These are phyloP conservation scores for Grammomys surdaster DNA, from an alignment of 2,113 vertebrate genomes.

Conservation along the genomic window DNA sequence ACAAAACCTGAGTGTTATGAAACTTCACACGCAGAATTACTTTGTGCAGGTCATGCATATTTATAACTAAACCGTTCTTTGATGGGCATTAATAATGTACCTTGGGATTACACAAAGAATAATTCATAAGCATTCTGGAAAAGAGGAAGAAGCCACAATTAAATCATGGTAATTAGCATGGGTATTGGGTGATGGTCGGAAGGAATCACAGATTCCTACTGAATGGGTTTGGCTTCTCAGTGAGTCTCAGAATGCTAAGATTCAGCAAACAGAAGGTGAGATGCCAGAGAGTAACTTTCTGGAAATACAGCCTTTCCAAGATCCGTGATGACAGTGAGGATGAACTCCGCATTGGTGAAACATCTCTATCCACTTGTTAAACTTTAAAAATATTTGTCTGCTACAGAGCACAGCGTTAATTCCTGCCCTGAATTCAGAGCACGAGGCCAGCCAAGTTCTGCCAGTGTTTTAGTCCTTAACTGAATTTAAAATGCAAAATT, in stretches of 20 bases:
- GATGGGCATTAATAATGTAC: conserved; percentile 82
- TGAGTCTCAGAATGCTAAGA: conserved; percentile 53
- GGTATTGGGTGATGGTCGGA: conserved; percentile 79
- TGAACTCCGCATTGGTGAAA: conserved; percentile 31
- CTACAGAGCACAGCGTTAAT: not conserved
- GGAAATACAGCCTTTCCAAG: conserved; percentile 56
- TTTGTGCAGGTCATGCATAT: conserved; percentile 83
- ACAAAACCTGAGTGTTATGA: conserved; percentile 79
- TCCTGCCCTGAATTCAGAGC: conserved; percentile 25
- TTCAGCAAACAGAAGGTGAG: conserved; percentile 38
- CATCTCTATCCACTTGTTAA: conserved; percentile 46
- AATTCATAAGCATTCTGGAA: conserved; percentile 84
- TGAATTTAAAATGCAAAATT: conserved; percentile 63
- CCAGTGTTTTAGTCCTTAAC: conserved; percentile 41
- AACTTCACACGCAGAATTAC: conserved; percentile 81
- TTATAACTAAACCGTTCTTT: conserved; percentile 81
- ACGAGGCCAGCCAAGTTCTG: conserved; percentile 32
- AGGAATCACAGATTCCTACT: conserved; percentile 73
- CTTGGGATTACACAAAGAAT: conserved; percentile 80
- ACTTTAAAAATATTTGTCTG: conserved; percentile 36
- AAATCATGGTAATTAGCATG: conserved; percentile 84
- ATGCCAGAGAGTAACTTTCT: conserved; percentile 48
- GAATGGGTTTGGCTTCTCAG: conserved; percentile 65
- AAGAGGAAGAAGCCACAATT: conserved; percentile 83
- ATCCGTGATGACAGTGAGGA: conserved; percentile 51